Percentiles rank a stretch among this genome's conserved stretches.
Conservation (phyloP, 2,113 vertebrate species). For the Ceratotherium simum region DNA sequence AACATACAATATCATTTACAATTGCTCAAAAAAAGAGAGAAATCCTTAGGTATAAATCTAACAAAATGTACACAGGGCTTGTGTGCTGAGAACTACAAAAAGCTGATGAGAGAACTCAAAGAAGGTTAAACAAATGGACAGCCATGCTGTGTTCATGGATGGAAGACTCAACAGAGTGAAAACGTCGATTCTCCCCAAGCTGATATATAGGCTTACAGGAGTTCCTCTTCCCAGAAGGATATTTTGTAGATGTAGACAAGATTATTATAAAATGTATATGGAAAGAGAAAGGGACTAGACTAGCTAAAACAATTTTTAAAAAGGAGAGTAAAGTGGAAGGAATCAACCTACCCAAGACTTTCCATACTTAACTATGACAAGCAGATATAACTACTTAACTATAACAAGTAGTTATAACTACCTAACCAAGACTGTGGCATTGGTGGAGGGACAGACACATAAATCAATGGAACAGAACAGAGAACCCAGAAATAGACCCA, state of each 20-base stretch:
- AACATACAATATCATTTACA: background rate
- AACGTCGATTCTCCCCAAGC: background rate
- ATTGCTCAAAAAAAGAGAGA: background rate
- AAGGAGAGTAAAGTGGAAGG: background rate
- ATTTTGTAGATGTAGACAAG: background rate
- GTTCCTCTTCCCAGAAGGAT: background rate
- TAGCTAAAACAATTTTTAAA: too few species aligned
- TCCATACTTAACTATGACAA: background rate
- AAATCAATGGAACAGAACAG: background rate
- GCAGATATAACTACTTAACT: background rate
- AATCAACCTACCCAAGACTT: background rate
- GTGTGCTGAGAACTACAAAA: background rate
- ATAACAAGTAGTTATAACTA: background rate
- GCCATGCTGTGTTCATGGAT: background rate
- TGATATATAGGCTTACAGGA: background rate
- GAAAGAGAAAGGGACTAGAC: too few species aligned
- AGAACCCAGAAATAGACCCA: background rate
- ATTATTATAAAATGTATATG: too few species aligned
- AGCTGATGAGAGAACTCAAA: background rate
- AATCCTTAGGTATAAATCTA: background rate
- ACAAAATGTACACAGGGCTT: background rate
- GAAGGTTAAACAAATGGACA: background rate
- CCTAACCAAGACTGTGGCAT: background rate
- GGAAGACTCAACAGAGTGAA: background rate
- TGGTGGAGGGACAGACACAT: background rate